Evolutionary conservation across 2,797 vertebrate genomes (phyloP).

Genomic region (Cyprinodon diabolis): DNA sequence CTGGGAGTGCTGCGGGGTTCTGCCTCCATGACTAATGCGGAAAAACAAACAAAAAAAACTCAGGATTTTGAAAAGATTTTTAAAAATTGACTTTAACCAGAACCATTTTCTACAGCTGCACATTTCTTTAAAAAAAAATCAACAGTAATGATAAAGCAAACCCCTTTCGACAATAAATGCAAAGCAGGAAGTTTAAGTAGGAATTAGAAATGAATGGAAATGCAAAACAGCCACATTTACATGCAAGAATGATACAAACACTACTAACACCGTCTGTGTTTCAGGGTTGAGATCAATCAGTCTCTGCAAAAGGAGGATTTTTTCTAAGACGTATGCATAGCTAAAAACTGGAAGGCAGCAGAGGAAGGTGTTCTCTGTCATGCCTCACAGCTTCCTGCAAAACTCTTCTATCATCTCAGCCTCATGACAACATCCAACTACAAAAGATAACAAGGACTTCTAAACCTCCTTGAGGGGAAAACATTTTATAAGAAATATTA

Average conservation of each 20-base stretch:
- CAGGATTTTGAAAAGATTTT: too few relatives aligned
- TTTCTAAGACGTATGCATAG: constrained; percentile 29
- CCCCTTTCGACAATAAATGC: too few relatives aligned
- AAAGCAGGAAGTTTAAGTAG: not conserved
- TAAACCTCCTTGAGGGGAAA: constrained; percentile 24
- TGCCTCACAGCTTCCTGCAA: constrained; percentile 7
- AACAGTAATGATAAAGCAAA: too few relatives aligned
- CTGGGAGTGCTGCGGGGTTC: too few relatives aligned
- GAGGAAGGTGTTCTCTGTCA: constrained; percentile 6
- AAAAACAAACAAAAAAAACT: too few relatives aligned
- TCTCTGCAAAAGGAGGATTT: constrained; percentile 15
- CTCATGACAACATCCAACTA: constrained; percentile 8
- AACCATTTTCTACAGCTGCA: too few relatives aligned
- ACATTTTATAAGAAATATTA: constrained; percentile 14
- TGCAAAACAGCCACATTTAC: constrained; percentile 19
- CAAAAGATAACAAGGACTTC: constrained; percentile 15
- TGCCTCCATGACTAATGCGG: too few relatives aligned
- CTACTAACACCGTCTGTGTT: constrained; percentile 13
- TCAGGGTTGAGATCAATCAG: constrained; percentile 38
- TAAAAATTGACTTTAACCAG: too few relatives aligned
- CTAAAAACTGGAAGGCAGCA: constrained; percentile 28
- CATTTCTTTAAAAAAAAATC: too few relatives aligned
- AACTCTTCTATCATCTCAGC: constrained; percentile 13
- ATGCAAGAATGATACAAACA: constrained; percentile 14
- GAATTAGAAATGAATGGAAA: not conserved